These are phyloP conservation scores for Lutjanus erythropterus DNA, from an alignment of 2,113 vertebrate genomes.

Conservation along the genomic window DNA sequence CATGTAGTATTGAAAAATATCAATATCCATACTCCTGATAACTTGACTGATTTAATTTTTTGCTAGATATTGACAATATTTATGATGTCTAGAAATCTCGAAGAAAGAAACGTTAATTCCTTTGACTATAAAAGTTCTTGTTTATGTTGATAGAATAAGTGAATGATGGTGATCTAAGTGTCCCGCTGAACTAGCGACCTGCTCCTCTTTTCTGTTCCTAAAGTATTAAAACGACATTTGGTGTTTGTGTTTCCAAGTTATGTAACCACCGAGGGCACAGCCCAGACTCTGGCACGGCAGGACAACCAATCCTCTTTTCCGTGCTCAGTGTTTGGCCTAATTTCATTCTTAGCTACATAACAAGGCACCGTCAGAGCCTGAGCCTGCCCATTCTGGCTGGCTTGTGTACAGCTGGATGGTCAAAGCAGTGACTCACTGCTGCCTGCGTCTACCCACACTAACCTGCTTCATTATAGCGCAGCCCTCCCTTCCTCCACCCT, in stretches of 20 bases:
- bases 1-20: too few species aligned
- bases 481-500: constrained; percentile 18
- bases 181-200: constrained; percentile 62
- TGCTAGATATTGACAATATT: not conserved
- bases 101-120: not conserved
- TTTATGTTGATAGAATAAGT: not conserved
- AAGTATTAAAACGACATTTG: constrained; percentile 43
- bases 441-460: constrained; percentile 25
- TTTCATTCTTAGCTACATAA: constrained; percentile 73
- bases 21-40: too few species aligned
- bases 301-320: constrained; percentile 75
- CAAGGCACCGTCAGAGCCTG: constrained; percentile 27
- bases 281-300: constrained; percentile 45
- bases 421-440: constrained; percentile 63
- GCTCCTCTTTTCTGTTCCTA: constrained; percentile 3
- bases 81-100: not conserved
- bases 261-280: constrained; percentile 50
- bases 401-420: constrained; percentile 45
- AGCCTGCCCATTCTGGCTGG: constrained; percentile 29
- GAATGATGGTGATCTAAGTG: too few species aligned
- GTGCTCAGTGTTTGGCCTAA: constrained; percentile 73
- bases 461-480: constrained; percentile 28
- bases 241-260: constrained; percentile 63
- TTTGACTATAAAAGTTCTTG: not conserved
- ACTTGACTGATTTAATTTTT: too few species aligned